Conservation (phyloP, 2,113 vertebrate genomes). For the Uropsilus gracilis region DNA sequence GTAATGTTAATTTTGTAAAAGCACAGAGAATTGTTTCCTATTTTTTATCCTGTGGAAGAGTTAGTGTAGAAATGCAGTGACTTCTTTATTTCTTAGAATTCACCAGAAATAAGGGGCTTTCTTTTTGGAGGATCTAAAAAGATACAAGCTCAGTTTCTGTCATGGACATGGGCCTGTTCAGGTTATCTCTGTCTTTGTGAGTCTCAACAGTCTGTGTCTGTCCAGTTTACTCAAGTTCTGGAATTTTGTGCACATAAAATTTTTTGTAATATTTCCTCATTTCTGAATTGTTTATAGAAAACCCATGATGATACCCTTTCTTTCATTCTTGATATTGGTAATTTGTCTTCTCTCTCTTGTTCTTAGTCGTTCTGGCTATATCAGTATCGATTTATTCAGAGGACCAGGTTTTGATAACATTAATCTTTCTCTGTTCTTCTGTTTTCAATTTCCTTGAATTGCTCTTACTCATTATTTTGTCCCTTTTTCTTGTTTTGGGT, state of each 20-base stretch:
- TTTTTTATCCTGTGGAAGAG: not conserved
- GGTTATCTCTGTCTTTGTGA: not conserved
- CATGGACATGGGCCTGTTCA: not conserved
- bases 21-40: not conserved
- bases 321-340: conserved; percentile 21
- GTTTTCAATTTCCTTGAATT: conserved; percentile 6
- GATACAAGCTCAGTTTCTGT: not conserved
- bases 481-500: conserved; percentile 18
- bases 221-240: not conserved
- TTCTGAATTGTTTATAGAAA: not conserved
- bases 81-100: conserved; percentile 12
- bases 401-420: not conserved
- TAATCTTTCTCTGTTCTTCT: not conserved
- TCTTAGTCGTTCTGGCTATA: not conserved
- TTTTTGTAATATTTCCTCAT: not conserved
- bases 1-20: not conserved
- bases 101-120: not conserved
- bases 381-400: not conserved
- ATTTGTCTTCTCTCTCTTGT: not conserved
- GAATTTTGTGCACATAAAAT: not conserved
- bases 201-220: not conserved
- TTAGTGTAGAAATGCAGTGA: not conserved
- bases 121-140: not conserved
- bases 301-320: not conserved
- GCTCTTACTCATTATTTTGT: not conserved